Evolutionary conservation across 1,140 invertebrate species (phyloP).

Genomic region (Bombus huntii): DNA sequence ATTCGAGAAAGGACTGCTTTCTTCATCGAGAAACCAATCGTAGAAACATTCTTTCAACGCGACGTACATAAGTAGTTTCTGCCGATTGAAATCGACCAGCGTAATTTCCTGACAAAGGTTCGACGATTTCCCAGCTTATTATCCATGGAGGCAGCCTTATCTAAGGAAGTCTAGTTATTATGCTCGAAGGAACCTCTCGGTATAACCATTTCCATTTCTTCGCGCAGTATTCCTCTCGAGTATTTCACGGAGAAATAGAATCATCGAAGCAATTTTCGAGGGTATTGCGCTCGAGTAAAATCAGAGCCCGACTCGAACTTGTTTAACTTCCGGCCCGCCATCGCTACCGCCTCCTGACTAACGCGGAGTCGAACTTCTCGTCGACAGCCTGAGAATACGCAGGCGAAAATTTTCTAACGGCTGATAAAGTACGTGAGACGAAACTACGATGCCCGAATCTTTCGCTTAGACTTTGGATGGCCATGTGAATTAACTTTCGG

Average conservation of each 20-base stretch:
- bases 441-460: background rate
- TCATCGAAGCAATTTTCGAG: conserved; percentile 4
- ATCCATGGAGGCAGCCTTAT: background rate
- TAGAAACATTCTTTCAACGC: too few relatives aligned
- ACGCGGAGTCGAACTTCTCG: background rate
- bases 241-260: background rate
- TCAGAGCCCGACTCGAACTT: background rate
- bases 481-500: background rate
- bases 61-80: background rate
- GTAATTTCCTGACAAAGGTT: background rate
- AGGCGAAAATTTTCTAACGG: background rate
- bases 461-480: background rate
- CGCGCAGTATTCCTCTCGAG: background rate
- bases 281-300: background rate
- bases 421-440: conserved; percentile 9
- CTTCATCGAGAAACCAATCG: background rate
- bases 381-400: background rate
- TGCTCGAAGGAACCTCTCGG: too few relatives aligned
- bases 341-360: background rate
- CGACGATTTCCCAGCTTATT: background rate
- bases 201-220: background rate
- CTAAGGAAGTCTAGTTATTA: too few relatives aligned
- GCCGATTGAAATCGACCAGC: conserved; percentile 2
- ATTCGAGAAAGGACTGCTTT: background rate
- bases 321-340: background rate